Evolutionary conservation across 2,113 vertebrate species (phyloP).

Genomic region (Willisornis vidua): DNA sequence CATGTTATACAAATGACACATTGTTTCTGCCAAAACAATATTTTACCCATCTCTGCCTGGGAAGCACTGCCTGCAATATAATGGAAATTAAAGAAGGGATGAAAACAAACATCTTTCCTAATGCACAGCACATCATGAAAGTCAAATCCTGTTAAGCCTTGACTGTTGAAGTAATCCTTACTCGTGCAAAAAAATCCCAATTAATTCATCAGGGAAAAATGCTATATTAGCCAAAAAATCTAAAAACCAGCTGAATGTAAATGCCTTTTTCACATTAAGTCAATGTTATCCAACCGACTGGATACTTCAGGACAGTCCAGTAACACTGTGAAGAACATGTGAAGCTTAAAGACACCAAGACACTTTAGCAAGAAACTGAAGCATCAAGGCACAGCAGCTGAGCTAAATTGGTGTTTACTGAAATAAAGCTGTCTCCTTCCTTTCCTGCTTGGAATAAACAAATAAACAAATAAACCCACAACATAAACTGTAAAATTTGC

Average conservation of each 20-base stretch:
- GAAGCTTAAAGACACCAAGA: neutral
- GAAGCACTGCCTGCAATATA: neutral
- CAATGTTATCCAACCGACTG: neutral
- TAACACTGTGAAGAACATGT: neutral
- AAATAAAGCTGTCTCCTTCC: neutral
- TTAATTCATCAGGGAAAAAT: slow-evolving; percentile 37
- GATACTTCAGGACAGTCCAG: neutral
- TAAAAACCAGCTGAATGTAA: slow-evolving; percentile 27
- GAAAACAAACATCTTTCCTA: slow-evolving; percentile 4
- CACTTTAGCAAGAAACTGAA: neutral
- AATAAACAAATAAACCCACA: neutral
- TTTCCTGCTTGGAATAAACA: neutral
- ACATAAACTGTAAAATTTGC: neutral
- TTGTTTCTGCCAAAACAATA: neutral
- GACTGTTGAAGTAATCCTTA: slow-evolving; percentile 37
- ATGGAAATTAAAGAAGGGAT: neutral
- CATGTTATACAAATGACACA: neutral
- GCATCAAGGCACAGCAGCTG: neutral
- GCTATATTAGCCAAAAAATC: slow-evolving; percentile 23
- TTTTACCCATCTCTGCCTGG: neutral
- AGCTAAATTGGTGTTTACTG: neutral
- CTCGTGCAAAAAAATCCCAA: slow-evolving; percentile 36
- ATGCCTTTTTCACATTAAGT: neutral
- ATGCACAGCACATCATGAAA: neutral
- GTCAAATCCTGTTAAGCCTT: slow-evolving; percentile 30